These are phyloP conservation scores for Rhizoglyphus robini DNA, from an alignment of 1,140 invertebrate genomes.

Conservation along the genomic window DNA sequence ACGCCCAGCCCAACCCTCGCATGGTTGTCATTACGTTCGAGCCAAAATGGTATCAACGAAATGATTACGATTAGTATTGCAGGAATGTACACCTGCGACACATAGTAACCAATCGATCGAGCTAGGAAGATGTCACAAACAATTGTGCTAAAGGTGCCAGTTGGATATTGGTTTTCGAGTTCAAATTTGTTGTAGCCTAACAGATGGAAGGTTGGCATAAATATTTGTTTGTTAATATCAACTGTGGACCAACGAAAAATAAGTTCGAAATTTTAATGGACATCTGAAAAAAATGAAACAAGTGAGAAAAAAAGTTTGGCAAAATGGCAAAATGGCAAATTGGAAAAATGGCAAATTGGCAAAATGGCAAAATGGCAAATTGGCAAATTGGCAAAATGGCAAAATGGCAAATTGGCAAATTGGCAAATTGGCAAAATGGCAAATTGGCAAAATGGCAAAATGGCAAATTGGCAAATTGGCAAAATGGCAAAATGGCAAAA, in stretches of 20 bases:
- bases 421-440: too few relatives aligned
- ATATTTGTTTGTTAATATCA: background rate
- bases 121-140: constrained; percentile 27
- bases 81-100: constrained; percentile 28
- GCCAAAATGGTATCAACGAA: constrained; percentile 31
- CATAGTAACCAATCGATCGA: constrained; percentile 28
- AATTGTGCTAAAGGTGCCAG: constrained; percentile 28
- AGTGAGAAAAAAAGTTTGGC: background rate
- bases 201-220: background rate
- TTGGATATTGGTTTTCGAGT: too few relatives aligned
- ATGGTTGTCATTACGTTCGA: constrained; percentile 30
- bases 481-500: too few relatives aligned
- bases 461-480: too few relatives aligned
- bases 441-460: too few relatives aligned
- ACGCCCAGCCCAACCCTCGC: constrained; percentile 32
- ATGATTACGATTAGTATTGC: constrained; percentile 31
- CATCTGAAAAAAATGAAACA: background rate
- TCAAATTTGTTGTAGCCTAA: constrained; percentile 3
- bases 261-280: background rate
- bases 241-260: background rate
- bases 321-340: too few relatives aligned
- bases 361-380: too few relatives aligned
- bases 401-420: too few relatives aligned
- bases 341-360: background rate
- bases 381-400: too few relatives aligned